Base-by-base conservation (phyloP, 2,113 vertebrate species). In the Haemorhous mexicanus region DNA sequence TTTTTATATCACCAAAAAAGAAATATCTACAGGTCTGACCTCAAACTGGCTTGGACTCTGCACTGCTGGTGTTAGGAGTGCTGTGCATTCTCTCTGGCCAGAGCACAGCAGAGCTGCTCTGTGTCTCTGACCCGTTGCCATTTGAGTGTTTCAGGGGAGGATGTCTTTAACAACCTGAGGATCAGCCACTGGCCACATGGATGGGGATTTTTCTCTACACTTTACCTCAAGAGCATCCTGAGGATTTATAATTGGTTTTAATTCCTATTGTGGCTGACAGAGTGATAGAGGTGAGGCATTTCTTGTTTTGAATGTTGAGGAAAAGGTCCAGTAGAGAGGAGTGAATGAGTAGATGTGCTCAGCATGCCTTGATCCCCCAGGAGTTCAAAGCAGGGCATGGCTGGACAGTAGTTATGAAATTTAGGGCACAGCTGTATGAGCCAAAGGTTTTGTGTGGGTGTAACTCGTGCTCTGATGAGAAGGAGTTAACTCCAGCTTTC, bases 121-220 rank as follows among this genome's bases (percentile, higher is more conserved):
- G 0, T 30, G 41, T 28, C 61, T n/a, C 46, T 1, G 3, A 8
- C 46, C 21, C 0, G 0, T 22, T 3, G 4, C 13, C 1, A 1
- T 26, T 30, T 2, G 26, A 43, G 11, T 62, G 33, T 44, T 75
- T 35, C 23, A 12, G 59, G 37, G 19, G 10, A 62, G 55, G 50
- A 7, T 23, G 6, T 9, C 69, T 84, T 35, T 13, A 47, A 52
- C n/a, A 22, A 6, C 11, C 27, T 18, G 44, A 55, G 39, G 17
- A 46, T 74, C 59, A 35, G 6, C 9, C 22, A 16, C 44, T 2
- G 7, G 13, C 18, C 78, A 52, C 16, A 0, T 6, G 22, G 5
- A 30, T 32, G 56, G 44, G 26, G 66, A 44, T 73, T 85, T n/a
- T 94, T 66, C 23, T 75, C 37, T 44, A 43, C 37, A 9, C 18